phyloP scores from a whole-genome alignment of 2,113 vertebrate species.

The Carollia perspicillata region DNA sequence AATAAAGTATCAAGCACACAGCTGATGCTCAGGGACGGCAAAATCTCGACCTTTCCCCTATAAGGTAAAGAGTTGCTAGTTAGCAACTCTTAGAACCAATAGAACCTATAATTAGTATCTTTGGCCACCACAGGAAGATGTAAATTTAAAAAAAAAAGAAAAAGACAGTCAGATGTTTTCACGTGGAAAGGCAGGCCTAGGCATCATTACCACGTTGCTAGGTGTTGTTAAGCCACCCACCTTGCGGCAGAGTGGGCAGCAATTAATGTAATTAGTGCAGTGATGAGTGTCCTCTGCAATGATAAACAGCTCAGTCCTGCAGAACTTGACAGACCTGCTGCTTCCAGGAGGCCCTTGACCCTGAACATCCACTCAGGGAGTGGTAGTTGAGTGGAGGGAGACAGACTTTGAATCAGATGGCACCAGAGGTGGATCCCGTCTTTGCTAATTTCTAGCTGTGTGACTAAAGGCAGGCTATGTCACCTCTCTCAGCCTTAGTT shows the following conservation, averaged over 20 bases:
- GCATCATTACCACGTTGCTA: slow-evolving; percentile 71
- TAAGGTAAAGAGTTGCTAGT: slow-evolving; percentile 34
- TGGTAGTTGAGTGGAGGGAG: not conserved
- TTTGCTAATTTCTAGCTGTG: slow-evolving; percentile 15
- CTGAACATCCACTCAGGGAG: slow-evolving; percentile 57
- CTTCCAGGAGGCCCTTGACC: slow-evolving; percentile 56
- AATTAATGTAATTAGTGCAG: slow-evolving; percentile 81
- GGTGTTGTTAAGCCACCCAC: slow-evolving; percentile 74
- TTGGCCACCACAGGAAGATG: slow-evolving; percentile 53
- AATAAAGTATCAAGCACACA: slow-evolving; percentile 18
- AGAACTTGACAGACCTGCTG: slow-evolving; percentile 79
- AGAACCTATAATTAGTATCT: slow-evolving; percentile 56
- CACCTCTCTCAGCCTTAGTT: not conserved
- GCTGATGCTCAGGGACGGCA: slow-evolving; percentile 32
- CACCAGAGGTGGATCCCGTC: not conserved
- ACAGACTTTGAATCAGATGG: not conserved
- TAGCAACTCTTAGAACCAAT: slow-evolving; percentile 49
- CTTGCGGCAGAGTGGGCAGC: slow-evolving; percentile 74
- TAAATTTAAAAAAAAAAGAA: not conserved
- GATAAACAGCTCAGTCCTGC: slow-evolving; percentile 73
- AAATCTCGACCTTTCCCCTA: slow-evolving; percentile 61
- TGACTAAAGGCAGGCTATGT: not conserved
- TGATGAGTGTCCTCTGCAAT: slow-evolving; percentile 75
- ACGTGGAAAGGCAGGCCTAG: slow-evolving; percentile 65
- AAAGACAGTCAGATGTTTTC: slow-evolving; percentile 67